These are phyloP conservation scores for Syngnathus acus DNA, from an alignment of 2,797 vertebrate genomes.

Conservation along the genomic window DNA sequence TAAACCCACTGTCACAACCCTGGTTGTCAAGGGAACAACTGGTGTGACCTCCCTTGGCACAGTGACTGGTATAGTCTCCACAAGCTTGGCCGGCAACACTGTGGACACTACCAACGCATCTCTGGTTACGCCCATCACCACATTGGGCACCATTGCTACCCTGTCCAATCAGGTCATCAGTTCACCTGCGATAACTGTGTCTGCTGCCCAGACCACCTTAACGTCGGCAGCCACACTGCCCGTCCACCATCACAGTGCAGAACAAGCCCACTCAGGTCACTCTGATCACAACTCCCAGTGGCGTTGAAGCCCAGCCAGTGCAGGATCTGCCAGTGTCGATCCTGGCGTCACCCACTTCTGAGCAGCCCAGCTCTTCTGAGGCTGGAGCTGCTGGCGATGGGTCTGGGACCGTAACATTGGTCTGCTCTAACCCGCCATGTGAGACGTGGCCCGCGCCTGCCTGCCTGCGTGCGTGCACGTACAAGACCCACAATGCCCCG, in stretches of 20 bases:
- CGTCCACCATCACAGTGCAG: conserved; percentile 82
- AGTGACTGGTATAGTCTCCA: conserved; percentile 80
- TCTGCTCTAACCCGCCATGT: conserved; percentile 81
- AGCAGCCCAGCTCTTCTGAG: conserved; percentile 81
- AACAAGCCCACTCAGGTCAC: conserved; percentile 89
- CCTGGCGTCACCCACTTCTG: conserved; percentile 84
- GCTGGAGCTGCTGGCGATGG: conserved; percentile 72
- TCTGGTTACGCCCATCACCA: conserved; percentile 84
- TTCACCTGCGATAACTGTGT: conserved; percentile 79
- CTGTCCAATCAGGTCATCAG: conserved; percentile 87
- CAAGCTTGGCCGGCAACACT: conserved; percentile 73
- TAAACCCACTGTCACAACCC: conserved; percentile 86
- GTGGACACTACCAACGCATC: conserved; percentile 78
- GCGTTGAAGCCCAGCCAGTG: conserved; percentile 84
- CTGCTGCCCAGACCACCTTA: conserved; percentile 77
- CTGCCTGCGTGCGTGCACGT: no score
- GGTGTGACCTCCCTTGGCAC: conserved; percentile 86
- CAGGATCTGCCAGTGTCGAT: conserved; percentile 89
- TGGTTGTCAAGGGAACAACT: conserved; percentile 91
- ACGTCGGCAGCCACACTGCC: conserved; percentile 64
- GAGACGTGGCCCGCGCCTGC: no score
- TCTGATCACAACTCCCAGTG: conserved; percentile 85
- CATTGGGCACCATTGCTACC: conserved; percentile 83
- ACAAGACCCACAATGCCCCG: no score
- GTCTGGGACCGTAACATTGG: conserved; percentile 78